A percentile compares a stretch with the other conserved stretches of the same genome.
Evolutionary conservation across 2,888 invertebrate species (phyloP).

Genomic region (Tenthredo livida): DNA sequence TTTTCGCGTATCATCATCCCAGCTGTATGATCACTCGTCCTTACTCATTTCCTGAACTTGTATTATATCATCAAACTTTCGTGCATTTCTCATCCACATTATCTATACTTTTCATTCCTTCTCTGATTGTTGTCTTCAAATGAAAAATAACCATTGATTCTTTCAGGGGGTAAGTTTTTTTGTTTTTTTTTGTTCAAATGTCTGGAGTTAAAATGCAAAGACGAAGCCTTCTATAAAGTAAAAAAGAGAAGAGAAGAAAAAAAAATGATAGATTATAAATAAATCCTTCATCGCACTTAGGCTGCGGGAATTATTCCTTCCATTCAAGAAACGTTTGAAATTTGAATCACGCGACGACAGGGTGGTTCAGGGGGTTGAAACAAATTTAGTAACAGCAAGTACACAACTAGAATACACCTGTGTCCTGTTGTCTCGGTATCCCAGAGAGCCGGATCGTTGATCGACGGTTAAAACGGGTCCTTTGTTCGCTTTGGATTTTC

Average conservation of each 20-base stretch:
- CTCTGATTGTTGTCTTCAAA: background rate
- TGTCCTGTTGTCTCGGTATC: background rate
- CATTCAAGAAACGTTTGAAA: constrained; percentile 31
- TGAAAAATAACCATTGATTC: background rate
- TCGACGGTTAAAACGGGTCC: constrained; percentile 22
- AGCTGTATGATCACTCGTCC: background rate
- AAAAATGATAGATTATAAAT: background rate
- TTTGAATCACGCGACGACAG: constrained; percentile 1
- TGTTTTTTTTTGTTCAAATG: background rate
- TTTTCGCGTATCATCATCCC: background rate
- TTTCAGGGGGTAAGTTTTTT: background rate
- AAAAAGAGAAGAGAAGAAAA: too few species aligned
- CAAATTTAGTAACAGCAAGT: constrained; percentile 3
- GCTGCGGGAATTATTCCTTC: background rate
- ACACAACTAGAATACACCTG: constrained; percentile 26
- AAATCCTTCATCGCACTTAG: background rate
- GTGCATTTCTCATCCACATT: background rate
- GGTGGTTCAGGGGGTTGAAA: background rate
- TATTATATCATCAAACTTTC: background rate
- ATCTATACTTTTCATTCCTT: background rate
- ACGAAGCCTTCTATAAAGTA: background rate
- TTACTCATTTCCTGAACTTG: background rate
- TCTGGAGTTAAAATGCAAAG: background rate
- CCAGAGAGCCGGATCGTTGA: constrained; percentile 2
- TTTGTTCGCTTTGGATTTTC: constrained; percentile 18